Percentiles rank a stretch among this genome's conserved stretches.
These are phyloP conservation scores for Dusona sp. DNA, from an alignment of 2,888 invertebrate species.

Conservation along the genomic window DNA sequence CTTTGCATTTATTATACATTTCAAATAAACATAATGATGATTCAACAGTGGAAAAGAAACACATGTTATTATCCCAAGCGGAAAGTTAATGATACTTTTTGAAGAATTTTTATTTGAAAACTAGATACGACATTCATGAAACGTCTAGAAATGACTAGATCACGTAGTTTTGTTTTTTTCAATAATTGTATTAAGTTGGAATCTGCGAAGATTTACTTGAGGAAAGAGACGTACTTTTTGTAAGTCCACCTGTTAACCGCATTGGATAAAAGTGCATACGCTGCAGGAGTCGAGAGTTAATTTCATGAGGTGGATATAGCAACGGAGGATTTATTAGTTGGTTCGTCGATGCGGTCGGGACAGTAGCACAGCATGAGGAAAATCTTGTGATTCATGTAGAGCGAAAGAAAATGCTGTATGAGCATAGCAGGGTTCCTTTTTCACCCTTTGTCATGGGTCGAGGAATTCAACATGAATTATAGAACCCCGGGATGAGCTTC, in stretches of 20 bases:
- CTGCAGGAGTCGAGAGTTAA: conserved; percentile 40
- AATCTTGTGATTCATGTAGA: conserved; percentile 4
- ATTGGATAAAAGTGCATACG: background rate
- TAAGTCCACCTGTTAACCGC: conserved; percentile 6
- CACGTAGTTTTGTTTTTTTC: too few relatives aligned
- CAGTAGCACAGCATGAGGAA: too few relatives aligned
- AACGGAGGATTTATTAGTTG: conserved; percentile 47
- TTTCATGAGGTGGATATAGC: conserved; percentile 19
- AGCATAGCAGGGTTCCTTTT: conserved; percentile 24
- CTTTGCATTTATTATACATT: background rate
- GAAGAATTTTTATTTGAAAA: background rate
- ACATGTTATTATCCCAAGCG: background rate
- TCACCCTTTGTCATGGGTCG: conserved; percentile 56
- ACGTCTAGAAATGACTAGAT: too few relatives aligned
- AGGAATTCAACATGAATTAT: conserved; percentile 50
- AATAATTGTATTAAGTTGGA: background rate
- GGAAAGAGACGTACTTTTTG: conserved; percentile 8
- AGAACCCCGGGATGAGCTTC: conserved; percentile 36
- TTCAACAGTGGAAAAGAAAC: background rate
- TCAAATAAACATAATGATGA: background rate
- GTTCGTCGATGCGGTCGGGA: conserved; percentile 26
- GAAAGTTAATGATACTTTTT: background rate
- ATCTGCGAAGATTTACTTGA: background rate
- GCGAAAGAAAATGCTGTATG: conserved; percentile 31
- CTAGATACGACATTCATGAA: too few relatives aligned